These are phyloP conservation scores for Rhopalosiphum nymphaeae DNA, from an alignment of 2,888 invertebrate species.

Conservation along the genomic window DNA sequence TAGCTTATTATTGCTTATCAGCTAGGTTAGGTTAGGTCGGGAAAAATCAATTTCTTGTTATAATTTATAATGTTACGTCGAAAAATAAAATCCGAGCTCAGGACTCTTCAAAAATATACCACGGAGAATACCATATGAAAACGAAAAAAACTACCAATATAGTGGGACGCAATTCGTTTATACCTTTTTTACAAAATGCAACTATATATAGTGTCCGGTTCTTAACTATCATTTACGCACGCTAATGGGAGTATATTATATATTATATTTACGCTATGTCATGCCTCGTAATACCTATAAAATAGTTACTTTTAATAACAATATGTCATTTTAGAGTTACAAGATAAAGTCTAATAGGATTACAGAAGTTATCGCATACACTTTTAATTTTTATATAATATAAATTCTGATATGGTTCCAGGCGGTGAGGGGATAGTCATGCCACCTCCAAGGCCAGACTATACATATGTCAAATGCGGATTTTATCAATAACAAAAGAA, in stretches of 20 bases:
- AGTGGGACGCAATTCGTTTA: no score
- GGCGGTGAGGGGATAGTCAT: background rate
- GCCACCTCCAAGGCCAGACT: background rate
- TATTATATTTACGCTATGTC: background rate
- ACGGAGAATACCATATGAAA: no score
- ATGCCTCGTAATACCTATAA: background rate
- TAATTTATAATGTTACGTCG: no score
- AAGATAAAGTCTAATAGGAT: background rate
- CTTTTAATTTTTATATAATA: background rate
- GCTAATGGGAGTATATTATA: background rate
- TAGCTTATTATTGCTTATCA: no score
- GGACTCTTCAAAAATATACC: no score
- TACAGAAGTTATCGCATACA: background rate
- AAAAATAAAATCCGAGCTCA: no score
- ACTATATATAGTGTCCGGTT: no score
- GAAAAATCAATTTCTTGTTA: no score
- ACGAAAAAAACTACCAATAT: no score
- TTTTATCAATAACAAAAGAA: background rate
- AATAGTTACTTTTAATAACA: background rate
- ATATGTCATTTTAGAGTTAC: background rate
- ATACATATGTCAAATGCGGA: background rate
- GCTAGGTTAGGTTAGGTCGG: no score
- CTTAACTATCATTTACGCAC: background rate
- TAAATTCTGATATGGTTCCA: background rate
- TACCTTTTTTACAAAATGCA: no score